These are phyloP conservation scores for Noctua janthe DNA, from an alignment of 2,888 invertebrate genomes.

Conservation along the genomic window DNA sequence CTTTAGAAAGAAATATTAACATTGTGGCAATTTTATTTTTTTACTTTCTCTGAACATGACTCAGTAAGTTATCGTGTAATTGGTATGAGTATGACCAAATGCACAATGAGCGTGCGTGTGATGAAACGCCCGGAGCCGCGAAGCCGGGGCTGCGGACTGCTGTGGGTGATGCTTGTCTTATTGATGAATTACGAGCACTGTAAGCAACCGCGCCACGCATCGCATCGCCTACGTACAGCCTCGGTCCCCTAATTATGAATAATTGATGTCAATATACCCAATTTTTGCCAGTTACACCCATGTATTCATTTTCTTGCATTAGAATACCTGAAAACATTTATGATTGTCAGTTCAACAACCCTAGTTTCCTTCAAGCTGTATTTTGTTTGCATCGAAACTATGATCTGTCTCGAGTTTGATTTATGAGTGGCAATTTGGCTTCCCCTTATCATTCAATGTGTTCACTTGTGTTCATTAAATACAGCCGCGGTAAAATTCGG, in stretches of 20 bases:
- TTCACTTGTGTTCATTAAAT: conserved; percentile 76
- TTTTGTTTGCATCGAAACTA: conserved; percentile 70
- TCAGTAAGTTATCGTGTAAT: conserved; percentile 62
- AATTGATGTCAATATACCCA: conserved; percentile 36
- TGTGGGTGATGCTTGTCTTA: conserved; percentile 71
- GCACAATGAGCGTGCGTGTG: conserved; percentile 67
- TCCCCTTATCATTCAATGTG: conserved; percentile 76
- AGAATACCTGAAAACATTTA: conserved; percentile 1
- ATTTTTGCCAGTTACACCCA: not conserved
- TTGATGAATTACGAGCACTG: conserved; percentile 77
- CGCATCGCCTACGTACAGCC: conserved; percentile 60
- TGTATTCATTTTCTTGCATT: not conserved
- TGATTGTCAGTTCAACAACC: conserved; percentile 69
- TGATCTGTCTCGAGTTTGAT: conserved; percentile 73
- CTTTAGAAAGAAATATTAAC: conserved; percentile 14
- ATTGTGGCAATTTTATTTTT: conserved; percentile 25
- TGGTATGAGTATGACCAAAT: conserved; percentile 46
- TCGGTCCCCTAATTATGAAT: conserved; percentile 58
- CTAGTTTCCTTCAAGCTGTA: conserved; percentile 69
- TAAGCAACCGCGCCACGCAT: conserved; percentile 70
- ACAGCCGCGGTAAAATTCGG: conserved; percentile 51
- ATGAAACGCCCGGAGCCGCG: conserved; percentile 71
- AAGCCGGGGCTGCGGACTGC: conserved; percentile 49
- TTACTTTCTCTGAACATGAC: conserved; percentile 63
- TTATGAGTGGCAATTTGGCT: conserved; percentile 76